Percentiles rank a stretch among this genome's conserved stretches.
These are phyloP conservation scores for Ricordea florida DNA, from an alignment of 92 coral and sea anemone species.

Conservation along the genomic window DNA sequence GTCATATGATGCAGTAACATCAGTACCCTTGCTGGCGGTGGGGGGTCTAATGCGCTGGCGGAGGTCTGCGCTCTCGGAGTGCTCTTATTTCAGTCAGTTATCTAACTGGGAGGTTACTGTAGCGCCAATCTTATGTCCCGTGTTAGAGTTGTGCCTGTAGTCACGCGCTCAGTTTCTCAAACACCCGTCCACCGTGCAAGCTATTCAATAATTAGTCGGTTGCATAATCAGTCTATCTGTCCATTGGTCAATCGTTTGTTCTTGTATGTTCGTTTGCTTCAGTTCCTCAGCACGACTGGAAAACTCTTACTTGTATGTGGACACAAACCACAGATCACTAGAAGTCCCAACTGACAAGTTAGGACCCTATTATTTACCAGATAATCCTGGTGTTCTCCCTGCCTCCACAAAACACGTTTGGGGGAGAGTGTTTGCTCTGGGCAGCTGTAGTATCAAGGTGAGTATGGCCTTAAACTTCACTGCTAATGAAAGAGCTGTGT, in stretches of 20 bases:
- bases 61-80: too few relatives aligned
- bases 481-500: background rate
- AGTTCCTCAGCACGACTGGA: conserved; percentile 68
- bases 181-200: too few relatives aligned
- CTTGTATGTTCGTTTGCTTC: background rate
- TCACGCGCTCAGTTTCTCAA: too few relatives aligned
- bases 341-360: conserved; percentile 4
- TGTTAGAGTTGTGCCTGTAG: too few relatives aligned
- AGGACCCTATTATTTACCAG: conserved; percentile 59
- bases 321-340: conserved; percentile 24
- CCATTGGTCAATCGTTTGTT: background rate
- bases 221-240: too few relatives aligned
- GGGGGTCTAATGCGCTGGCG: too few relatives aligned
- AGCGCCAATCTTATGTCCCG: too few relatives aligned
- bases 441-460: conserved; percentile 84
- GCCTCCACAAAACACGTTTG: conserved; percentile 81
- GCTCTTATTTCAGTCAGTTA: too few relatives aligned
- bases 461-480: background rate
- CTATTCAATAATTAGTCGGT: too few relatives aligned
- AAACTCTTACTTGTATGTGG: conserved; percentile 81
- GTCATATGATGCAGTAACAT: too few relatives aligned
- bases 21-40: too few relatives aligned
- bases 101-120: too few relatives aligned
- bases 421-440: conserved; percentile 93
- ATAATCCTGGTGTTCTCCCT: conserved; percentile 73